Evolutionary conservation across 2,113 vertebrate species (phyloP).

Genomic region (Podarcis muralis): DNA sequence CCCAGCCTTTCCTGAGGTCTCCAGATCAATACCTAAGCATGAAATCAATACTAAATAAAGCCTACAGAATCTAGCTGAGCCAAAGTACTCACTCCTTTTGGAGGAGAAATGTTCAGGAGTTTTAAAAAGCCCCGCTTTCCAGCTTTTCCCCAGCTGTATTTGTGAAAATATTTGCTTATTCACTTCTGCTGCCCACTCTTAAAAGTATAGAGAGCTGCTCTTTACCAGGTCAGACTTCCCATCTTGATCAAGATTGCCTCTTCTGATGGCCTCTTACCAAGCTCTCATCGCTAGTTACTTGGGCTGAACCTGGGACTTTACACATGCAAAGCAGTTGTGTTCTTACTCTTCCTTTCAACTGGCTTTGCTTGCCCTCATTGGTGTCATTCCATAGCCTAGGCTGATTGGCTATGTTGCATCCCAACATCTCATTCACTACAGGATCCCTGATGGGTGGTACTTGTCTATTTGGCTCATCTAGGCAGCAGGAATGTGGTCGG

Average conservation of each 20-base stretch:
- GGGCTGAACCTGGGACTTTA: not conserved
- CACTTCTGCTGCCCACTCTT: not conserved
- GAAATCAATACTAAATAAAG: constrained; percentile 13
- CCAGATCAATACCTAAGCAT: not conserved
- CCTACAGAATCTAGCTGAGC: not conserved
- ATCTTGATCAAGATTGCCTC: not conserved
- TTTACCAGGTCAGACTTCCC: not conserved
- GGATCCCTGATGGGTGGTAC: not conserved
- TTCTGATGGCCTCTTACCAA: not conserved
- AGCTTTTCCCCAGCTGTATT: not conserved
- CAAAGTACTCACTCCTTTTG: not conserved
- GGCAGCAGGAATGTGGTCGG: not conserved
- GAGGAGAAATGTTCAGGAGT: not conserved
- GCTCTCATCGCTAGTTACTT: not conserved
- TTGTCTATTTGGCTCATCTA: not conserved
- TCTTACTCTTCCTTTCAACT: not conserved
- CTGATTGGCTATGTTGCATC: not conserved
- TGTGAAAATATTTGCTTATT: not conserved
- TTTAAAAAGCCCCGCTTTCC: not conserved
- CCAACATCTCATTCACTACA: not conserved
- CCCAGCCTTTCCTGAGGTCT: not conserved
- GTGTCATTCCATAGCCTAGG: not conserved
- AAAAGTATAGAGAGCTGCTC: not conserved
- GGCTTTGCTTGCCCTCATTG: not conserved
- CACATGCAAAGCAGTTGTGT: not conserved